Evolutionary conservation across 2,888 invertebrate genomes (phyloP).

Genomic region (Uropetala carovei): DNA sequence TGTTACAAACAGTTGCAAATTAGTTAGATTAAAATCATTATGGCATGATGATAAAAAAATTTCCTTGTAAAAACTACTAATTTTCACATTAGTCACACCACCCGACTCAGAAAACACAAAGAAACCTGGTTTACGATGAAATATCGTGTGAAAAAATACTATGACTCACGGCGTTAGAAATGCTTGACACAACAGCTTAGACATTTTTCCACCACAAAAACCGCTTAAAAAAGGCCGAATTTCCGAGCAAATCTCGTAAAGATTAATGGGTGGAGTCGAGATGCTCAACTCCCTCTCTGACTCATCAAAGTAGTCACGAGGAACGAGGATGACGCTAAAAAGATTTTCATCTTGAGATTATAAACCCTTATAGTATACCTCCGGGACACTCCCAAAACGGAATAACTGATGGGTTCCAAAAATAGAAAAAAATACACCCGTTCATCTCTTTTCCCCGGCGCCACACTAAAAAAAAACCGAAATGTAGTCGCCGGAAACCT

Average conservation of each 20-base stretch:
- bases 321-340: neutral
- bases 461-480: neutral
- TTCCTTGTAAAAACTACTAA: no score
- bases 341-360: neutral
- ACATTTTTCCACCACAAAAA: neutral
- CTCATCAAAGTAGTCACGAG: neutral
- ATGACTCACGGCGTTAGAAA: neutral
- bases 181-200: neutral
- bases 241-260: neutral
- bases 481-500: neutral
- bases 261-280: neutral
- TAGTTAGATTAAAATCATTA: no score
- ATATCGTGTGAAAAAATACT: neutral
- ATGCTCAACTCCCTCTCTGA: neutral
- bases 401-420: neutral
- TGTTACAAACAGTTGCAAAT: no score
- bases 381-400: neutral
- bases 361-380: neutral
- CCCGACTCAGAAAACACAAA: no score
- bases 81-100: no score
- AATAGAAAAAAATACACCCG: neutral
- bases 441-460: neutral
- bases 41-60: no score
- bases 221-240: neutral
- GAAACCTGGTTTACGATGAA: neutral